Conservation (phyloP, 1,140 invertebrate species). For the Bilobella aurantiaca region DNA sequence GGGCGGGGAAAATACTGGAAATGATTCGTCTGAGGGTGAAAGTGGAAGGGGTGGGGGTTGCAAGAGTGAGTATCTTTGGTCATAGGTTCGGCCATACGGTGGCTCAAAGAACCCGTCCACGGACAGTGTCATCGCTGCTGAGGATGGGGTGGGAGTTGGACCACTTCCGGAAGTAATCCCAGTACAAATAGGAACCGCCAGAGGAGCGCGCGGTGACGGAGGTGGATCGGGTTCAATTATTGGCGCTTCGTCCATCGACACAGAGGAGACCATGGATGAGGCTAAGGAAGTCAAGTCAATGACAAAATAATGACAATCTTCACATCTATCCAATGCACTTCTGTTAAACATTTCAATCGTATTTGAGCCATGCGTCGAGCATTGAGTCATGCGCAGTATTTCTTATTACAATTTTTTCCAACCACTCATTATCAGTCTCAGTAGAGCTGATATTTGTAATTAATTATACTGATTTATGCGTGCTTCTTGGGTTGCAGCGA, state of each 20-base stretch:
- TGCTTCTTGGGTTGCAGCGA: no score
- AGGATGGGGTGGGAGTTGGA: slow-evolving; percentile 64
- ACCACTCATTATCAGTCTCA: no score
- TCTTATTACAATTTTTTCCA: no score
- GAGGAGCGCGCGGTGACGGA: slow-evolving; percentile 22
- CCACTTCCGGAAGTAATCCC: slow-evolving; percentile 35
- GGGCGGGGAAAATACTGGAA: slow-evolving; percentile 71
- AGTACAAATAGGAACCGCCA: slow-evolving; percentile 35
- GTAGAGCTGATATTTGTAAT: no score
- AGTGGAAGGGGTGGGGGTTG: slow-evolving; percentile 29
- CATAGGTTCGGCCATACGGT: slow-evolving; percentile 9
- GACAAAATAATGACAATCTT: no score
- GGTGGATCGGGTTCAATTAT: slow-evolving; percentile 18
- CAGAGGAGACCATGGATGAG: slow-evolving; percentile 26
- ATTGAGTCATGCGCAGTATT: no score
- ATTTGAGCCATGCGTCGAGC: no score
- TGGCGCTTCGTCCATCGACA: slow-evolving; percentile 23
- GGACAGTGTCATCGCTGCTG: slow-evolving; percentile 67
- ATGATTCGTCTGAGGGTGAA: slow-evolving; percentile 52
- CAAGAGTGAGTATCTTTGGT: slow-evolving; percentile 19
- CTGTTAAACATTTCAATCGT: no score
- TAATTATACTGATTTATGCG: no score
- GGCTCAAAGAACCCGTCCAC: slow-evolving; percentile 77
- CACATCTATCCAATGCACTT: no score
- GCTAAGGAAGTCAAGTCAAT: neutral